Evolutionary conservation across 2,888 invertebrate species (phyloP), one percentile per base, ranked within the genome.

Genomic region (Timandra comae): DNA sequence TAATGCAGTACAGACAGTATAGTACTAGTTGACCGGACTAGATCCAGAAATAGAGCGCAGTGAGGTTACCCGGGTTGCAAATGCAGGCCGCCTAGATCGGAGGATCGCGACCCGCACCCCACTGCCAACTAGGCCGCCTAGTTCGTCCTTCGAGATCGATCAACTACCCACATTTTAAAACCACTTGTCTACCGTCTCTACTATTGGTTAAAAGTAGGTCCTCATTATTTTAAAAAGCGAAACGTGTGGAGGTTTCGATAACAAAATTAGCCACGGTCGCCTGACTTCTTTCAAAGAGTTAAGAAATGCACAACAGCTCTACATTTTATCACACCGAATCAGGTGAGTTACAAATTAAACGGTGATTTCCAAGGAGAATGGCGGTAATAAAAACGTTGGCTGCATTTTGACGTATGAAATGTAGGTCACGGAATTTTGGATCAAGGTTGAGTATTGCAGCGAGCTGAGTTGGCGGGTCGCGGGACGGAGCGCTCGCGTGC

Each of bases 351-450:
- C 35, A 36, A 63, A 56, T 56, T 52, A 56, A 69, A 64, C 58
- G 41, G 50, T 43, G 46, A 29, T 51, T 48, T 47, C 28, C 50
- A 55, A 55, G 54, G 53, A 62, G 52, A 63, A 62, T 51, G 53
- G 46, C 45, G 42, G 59, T 50, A 53, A 56, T 76, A 78, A 80
- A 77, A 78, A 73, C 69, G 63, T 47, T 71, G 61, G 56, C 63
- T 79, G 74, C 76, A 77, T 78, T 81, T 78, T 75, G 71, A 64
- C 64, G 68, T 64, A 57, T 60, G 60, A 56, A 76, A 84, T 80
- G 80, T 84, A 66, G 82, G 84, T 82, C 82, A 79, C 58, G 70
- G 73, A 74, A 66, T 82, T 79, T 80, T 69, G 75, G 81, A 68
- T 74, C 84, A 84, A 85, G 84, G 84, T 80, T 80, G 70, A 6